Conservation (phyloP, 1,140 invertebrate genomes). For the Brachystomella parvula region DNA sequence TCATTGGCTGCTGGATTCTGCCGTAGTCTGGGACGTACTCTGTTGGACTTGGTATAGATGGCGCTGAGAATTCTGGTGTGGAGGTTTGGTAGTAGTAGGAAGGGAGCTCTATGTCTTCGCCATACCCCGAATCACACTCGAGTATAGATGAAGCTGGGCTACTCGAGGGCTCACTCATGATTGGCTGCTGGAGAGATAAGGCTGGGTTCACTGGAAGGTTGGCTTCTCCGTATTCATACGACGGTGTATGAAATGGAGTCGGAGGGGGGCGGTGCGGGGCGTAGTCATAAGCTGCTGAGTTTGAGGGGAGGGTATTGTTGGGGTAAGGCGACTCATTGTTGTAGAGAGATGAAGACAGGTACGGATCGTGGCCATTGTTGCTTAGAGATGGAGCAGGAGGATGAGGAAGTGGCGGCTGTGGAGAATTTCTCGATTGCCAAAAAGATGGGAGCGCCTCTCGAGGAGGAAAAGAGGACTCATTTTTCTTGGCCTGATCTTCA, state of each 20-base stretch:
- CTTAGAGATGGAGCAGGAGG: background rate
- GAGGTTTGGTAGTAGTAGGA: conserved; percentile 29
- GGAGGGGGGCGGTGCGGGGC: conserved; percentile 25
- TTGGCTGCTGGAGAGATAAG: background rate
- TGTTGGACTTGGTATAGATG: background rate
- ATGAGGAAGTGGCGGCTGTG: conserved; percentile 2
- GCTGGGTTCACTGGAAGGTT: background rate
- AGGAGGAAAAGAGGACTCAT: conserved; percentile 13
- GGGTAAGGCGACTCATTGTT: background rate
- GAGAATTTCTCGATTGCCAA: conserved; percentile 17
- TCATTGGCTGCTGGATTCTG: background rate
- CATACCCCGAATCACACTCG: conserved; percentile 37
- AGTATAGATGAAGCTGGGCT: conserved; percentile 13
- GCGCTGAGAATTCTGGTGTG: background rate
- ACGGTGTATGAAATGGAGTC: conserved; percentile 35
- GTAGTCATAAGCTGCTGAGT: conserved; percentile 29
- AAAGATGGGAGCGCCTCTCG: conserved; percentile 29
- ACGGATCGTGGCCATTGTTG: background rate
- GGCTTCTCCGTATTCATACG: conserved; percentile 26
- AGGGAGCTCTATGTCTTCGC: conserved; percentile 30
- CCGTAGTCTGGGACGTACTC: background rate
- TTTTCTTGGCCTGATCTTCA: conserved; percentile 47
- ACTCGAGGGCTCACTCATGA: background rate
- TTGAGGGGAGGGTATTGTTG: background rate
- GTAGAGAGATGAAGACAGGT: background rate